Percentiles rank a stretch among this genome's conserved stretches.
Evolutionary conservation across 2,797 vertebrate species (phyloP).

Genomic region (Pelochelys cantorii): DNA sequence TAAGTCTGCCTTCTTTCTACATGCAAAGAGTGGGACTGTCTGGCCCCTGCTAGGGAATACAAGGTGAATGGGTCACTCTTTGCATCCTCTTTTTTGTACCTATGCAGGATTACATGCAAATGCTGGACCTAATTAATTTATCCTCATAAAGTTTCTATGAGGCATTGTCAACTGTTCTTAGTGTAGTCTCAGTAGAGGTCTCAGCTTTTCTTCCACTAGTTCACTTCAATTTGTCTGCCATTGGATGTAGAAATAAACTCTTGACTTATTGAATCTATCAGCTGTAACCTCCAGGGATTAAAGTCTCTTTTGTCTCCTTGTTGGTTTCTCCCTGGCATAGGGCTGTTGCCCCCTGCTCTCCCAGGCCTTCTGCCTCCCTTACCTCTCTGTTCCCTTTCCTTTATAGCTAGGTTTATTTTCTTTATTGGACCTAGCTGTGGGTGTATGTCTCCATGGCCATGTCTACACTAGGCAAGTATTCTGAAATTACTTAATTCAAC

Average conservation of each 20-base stretch:
- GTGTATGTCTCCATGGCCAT: background rate
- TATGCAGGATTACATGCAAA: background rate
- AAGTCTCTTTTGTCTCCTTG: background rate
- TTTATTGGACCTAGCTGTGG: background rate
- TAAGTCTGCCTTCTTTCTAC: background rate
- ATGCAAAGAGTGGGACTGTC: background rate
- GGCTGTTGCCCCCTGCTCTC: background rate
- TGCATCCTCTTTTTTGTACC: background rate
- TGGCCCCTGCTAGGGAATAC: background rate
- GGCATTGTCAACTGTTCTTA: background rate
- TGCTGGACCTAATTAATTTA: background rate
- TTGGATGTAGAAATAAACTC: background rate
- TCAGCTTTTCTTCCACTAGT: background rate
- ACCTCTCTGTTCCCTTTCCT: background rate
- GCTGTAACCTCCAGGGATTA: background rate
- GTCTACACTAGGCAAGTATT: no score
- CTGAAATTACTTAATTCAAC: no score
- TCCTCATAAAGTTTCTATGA: background rate
- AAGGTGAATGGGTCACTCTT: background rate
- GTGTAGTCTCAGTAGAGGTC: background rate
- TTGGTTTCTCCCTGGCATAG: no score
- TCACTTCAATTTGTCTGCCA: background rate
- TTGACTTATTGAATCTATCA: background rate
- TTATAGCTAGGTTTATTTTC: background rate
- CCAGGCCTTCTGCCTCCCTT: background rate